phyloP scores from a whole-genome alignment of 2,797 vertebrate genomes.

The Arctocebus calabarensis region DNA sequence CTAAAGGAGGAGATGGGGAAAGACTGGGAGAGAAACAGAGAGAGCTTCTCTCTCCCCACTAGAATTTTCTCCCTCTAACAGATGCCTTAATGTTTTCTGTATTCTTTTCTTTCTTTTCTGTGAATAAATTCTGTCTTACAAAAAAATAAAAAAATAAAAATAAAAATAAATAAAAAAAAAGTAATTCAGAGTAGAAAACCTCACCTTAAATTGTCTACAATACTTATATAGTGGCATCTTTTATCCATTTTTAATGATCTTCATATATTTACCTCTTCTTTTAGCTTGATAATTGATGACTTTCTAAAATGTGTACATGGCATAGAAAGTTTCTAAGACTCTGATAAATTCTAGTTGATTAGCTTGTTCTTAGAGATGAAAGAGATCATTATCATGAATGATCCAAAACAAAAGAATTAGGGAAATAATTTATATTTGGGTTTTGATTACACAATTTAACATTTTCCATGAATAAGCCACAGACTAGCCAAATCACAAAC shows the following conservation, averaged over 20 bases:
- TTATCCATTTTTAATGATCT: conserved; percentile 34
- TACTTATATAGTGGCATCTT: conserved; percentile 9
- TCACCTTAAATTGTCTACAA: conserved; percentile 29
- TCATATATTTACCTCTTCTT: conserved; percentile 54
- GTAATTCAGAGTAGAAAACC: conserved; percentile 31
- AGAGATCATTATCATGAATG: conserved; percentile 6
- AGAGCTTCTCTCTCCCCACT: too few species aligned
- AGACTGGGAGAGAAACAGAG: too few species aligned
- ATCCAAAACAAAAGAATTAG: conserved; percentile 26
- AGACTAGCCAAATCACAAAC: conserved; percentile 42
- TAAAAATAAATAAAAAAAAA: background rate
- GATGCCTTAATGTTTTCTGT: too few species aligned
- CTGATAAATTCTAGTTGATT: background rate
- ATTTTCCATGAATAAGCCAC: background rate
- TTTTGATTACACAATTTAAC: background rate
- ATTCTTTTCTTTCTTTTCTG: too few species aligned
- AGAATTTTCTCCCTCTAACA: too few species aligned
- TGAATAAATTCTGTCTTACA: too few species aligned
- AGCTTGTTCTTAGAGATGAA: conserved; percentile 23
- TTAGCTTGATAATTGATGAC: conserved; percentile 12
- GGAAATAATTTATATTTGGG: conserved; percentile 6
- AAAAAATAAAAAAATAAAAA: too few species aligned
- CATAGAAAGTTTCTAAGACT: background rate
- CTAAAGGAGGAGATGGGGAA: too few species aligned
- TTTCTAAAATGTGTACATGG: background rate